Evolutionary conservation across 2,113 vertebrate species (phyloP).

Genomic region (Tautogolabrus adspersus): DNA sequence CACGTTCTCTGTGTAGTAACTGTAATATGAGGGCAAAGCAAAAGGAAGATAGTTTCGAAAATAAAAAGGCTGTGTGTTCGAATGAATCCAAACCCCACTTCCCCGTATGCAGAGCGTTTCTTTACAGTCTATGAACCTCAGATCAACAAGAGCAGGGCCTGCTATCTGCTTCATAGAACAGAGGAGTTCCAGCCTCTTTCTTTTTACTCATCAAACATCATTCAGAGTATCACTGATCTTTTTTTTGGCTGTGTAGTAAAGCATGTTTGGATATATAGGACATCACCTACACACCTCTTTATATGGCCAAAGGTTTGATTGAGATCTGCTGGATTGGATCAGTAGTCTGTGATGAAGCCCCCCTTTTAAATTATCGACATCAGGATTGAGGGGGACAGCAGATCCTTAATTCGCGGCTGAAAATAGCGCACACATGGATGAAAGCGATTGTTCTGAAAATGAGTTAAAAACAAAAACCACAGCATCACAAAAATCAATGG

Average conservation of each 20-base stretch:
- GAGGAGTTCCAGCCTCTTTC: constrained; percentile 65
- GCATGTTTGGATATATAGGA: constrained; percentile 36
- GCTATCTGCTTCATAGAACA: constrained; percentile 12
- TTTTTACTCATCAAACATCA: constrained; percentile 21
- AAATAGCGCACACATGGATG: background rate
- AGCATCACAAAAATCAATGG: constrained; percentile 38
- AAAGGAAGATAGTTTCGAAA: constrained; percentile 11
- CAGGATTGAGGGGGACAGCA: constrained; percentile 13
- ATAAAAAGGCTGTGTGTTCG: background rate
- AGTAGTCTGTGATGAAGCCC: constrained; percentile 7
- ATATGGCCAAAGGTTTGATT: constrained; percentile 40
- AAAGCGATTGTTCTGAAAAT: constrained; percentile 17
- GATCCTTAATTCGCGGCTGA: constrained; percentile 10
- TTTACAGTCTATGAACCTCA: constrained; percentile 51
- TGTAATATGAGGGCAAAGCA: constrained; percentile 25
- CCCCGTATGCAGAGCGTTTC: constrained; percentile 13
- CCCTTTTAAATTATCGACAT: constrained; percentile 20
- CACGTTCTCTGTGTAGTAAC: constrained; percentile 18
- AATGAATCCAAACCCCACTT: constrained; percentile 24
- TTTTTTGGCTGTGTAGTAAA: constrained; percentile 63
- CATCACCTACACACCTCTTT: constrained; percentile 17
- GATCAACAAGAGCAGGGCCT: constrained; percentile 29
- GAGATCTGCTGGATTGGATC: constrained; percentile 27
- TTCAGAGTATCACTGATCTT: constrained; percentile 29
- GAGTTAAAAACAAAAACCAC: constrained; percentile 15